Evolutionary conservation across 2,888 invertebrate species (phyloP), one percentile per base, ranked within the genome.

Genomic region (Crepidodera aurea): DNA sequence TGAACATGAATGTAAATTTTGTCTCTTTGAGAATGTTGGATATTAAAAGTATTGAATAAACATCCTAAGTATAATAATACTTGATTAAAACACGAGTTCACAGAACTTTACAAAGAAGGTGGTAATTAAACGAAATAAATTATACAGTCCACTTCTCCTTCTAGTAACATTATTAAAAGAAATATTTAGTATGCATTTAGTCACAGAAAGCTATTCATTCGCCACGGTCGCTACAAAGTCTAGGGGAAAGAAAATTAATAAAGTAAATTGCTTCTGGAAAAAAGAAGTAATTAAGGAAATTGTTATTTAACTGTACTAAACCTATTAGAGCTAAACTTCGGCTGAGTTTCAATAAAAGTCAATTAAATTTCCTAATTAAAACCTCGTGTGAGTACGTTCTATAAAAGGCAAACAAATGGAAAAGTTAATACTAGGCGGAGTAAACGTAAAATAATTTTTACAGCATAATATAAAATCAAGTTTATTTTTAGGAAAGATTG

Each of bases 361-460:
- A 78, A 79, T 79, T 79, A 78, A 78, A 79, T 77, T 77, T 77
- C 75, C 77, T 78, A 79, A 79, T 79, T 79, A 78, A 79, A 78
- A 78, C 75, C 75, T 75, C 75, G 78, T 78, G 78, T 78, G 76
- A 76, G 77, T 75, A 10, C 48, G 5, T 22, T 2, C 46, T 25
- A 46, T 15, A 48, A 27, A 19, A 16, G 15, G 16, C 4, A 13
- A n/a, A 34, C 13, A 6, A 34, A 34, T 34, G 12, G 10, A 34
- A 34, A 13, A n/a, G 13, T 8, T 34, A 34, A 12, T 1, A n/a
- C 13, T 13, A 34, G 34, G 6, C 34, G 13, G 12, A 34, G 34
- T 8, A 8, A 6, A 29, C 7, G 29, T 3, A 29, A 29, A 29
- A 29, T 10, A 29, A 29, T 29, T 29, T 29, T 29, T 10, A 29